A percentile compares a stretch with the other conserved stretches of the same genome.
Evolutionary conservation across 2,113 vertebrate genomes (phyloP).

Genomic region (Anser cygnoides): DNA sequence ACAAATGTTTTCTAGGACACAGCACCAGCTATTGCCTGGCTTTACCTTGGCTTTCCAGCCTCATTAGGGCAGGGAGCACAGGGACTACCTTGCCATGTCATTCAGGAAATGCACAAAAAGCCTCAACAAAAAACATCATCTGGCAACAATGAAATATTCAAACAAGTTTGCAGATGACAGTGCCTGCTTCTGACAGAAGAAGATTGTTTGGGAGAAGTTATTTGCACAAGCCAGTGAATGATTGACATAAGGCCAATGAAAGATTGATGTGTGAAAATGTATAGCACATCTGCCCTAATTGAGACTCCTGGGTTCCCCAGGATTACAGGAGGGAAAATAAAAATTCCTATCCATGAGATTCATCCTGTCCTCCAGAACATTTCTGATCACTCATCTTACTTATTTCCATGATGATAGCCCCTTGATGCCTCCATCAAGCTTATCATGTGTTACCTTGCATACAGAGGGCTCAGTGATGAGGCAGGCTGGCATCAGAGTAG

Average conservation of each 20-base stretch:
- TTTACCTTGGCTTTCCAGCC: neutral
- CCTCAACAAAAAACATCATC: neutral
- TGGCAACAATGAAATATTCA: conserved; percentile 68
- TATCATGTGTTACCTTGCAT: neutral
- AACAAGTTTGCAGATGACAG: conserved; percentile 11
- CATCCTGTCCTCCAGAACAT: neutral
- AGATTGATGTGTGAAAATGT: conserved; percentile 69
- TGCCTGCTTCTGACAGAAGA: neutral
- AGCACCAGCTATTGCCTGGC: neutral
- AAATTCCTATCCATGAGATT: conserved; percentile 9
- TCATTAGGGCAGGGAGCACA: neutral
- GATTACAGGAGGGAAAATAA: conserved; percentile 29
- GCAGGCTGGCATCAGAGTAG: neutral
- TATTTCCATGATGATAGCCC: neutral
- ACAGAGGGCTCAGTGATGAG: neutral
- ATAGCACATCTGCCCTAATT: conserved; percentile 41
- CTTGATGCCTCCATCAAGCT: conserved; percentile 2
- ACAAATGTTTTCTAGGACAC: neutral
- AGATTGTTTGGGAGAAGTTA: conserved; percentile 54
- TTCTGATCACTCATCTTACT: conserved; percentile 39
- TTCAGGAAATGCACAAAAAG: neutral
- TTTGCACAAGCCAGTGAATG: conserved; percentile 66
- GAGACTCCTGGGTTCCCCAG: neutral
- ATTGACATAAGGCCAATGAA: conserved; percentile 68
- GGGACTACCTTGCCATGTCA: conserved; percentile 19